phyloP scores from a whole-genome alignment of 2,888 invertebrate species.

The Synanthedon vespiformis region DNA sequence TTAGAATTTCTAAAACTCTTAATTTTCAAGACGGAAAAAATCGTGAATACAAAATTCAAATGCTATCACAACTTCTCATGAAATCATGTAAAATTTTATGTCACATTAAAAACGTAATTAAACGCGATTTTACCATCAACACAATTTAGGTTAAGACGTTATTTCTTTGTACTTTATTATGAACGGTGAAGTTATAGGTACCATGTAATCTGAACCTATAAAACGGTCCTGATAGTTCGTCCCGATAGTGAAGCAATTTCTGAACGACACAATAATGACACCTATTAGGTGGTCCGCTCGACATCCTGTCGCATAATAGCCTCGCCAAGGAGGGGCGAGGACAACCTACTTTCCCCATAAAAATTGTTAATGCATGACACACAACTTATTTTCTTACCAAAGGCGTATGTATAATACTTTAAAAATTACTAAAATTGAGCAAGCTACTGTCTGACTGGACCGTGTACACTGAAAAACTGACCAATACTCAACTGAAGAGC shows the following conservation, averaged over 20 bases:
- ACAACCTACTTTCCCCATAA: conserved; percentile 43
- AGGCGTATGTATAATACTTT: too few relatives aligned
- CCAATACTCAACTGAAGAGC: too few relatives aligned
- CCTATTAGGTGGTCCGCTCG: conserved; percentile 51
- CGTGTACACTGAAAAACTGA: too few relatives aligned
- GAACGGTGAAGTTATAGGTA: conserved; percentile 18
- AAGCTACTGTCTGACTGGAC: too few relatives aligned
- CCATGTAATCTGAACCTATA: conserved; percentile 66
- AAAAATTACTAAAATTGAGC: too few relatives aligned
- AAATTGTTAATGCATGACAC: background rate
- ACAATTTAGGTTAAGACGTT: too few relatives aligned
- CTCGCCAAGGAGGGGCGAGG: conserved; percentile 21
- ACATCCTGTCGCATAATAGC: conserved; percentile 54
- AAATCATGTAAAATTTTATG: conserved; percentile 9
- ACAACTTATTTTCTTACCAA: background rate
- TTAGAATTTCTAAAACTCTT: too few relatives aligned
- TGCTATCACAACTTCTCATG: background rate
- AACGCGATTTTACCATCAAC: background rate
- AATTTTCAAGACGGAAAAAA: too few relatives aligned
- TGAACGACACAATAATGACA: conserved; percentile 66
- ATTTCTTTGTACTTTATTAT: background rate
- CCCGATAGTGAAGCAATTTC: conserved; percentile 67
- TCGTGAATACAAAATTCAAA: background rate
- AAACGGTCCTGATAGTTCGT: conserved; percentile 56
- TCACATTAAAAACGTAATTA: conserved; percentile 1